These are phyloP conservation scores for Limenitis arthemis DNA, from an alignment of 2,888 invertebrate species.

Conservation along the genomic window DNA sequence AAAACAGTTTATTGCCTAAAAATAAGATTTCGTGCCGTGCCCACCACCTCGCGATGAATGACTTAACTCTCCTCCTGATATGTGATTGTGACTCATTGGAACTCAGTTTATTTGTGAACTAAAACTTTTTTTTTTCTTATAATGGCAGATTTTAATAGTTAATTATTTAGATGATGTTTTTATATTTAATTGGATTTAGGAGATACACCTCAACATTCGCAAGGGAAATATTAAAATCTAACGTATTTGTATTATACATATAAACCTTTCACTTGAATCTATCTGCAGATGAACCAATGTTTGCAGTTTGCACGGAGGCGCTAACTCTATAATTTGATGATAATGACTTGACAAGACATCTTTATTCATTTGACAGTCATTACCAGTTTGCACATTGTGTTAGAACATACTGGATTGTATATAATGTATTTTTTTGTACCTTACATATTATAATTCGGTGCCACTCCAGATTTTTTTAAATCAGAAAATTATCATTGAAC, in stretches of 20 bases:
- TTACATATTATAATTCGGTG: too few relatives aligned
- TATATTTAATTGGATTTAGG: too few relatives aligned
- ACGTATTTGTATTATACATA: too few relatives aligned
- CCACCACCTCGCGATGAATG: not conserved
- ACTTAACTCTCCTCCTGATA: conserved; percentile 30
- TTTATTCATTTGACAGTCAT: conserved; percentile 17
- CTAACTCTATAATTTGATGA: conserved; percentile 28
- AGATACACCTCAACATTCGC: too few relatives aligned
- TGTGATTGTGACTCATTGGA: conserved; percentile 40
- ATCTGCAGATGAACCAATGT: conserved; percentile 24
- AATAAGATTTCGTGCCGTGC: not conserved
- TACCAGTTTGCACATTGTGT: conserved; percentile 4
- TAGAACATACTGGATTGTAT: not conserved
- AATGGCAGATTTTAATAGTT: not conserved
- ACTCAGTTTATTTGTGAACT: conserved; percentile 40
- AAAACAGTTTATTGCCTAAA: not conserved
- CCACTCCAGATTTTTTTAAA: too few relatives aligned
- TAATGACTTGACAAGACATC: conserved; percentile 24
- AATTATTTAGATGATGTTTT: too few relatives aligned
- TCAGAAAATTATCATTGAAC: too few relatives aligned
- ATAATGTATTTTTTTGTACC: not conserved
- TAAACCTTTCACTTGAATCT: too few relatives aligned
- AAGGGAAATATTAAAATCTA: too few relatives aligned
- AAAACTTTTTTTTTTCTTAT: too few relatives aligned
- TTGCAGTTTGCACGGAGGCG: conserved; percentile 20